Conservation (phyloP, 2,797 vertebrate genomes). For the Poecilia wingei region DNA sequence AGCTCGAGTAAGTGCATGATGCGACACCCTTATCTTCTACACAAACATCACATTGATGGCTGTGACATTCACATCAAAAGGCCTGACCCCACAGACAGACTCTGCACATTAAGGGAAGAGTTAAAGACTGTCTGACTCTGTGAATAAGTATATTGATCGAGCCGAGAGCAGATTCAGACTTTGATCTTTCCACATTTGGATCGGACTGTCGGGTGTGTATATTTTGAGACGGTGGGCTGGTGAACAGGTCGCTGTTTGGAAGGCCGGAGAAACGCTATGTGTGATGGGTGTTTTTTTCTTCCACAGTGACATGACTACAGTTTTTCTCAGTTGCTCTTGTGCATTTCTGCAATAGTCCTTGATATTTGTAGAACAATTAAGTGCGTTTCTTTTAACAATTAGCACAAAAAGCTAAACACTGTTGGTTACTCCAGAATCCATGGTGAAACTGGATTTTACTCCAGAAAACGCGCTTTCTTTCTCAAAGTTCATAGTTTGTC, state of each 20-base stretch:
- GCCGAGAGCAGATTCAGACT: conserved; percentile 53
- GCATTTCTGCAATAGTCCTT: no score
- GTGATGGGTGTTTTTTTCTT: conserved; percentile 14
- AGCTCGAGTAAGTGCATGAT: conserved; percentile 41
- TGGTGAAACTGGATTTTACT: no score
- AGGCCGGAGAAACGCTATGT: conserved; percentile 5
- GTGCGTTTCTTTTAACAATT: no score
- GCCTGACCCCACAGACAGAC: conserved; percentile 36
- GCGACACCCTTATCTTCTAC: conserved; percentile 24
- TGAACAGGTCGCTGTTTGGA: not conserved
- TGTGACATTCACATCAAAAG: conserved; percentile 46
- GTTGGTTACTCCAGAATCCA: no score
- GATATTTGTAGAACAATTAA: no score
- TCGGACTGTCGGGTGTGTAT: not conserved
- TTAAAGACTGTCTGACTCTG: conserved; percentile 44
- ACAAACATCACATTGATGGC: conserved; percentile 57
- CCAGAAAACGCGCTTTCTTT: no score
- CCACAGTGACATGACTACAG: not conserved
- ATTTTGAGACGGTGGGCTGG: not conserved
- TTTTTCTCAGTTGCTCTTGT: no score
- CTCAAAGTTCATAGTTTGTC: no score
- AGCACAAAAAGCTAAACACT: no score
- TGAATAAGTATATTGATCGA: conserved; percentile 66
- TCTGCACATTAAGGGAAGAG: conserved; percentile 47
- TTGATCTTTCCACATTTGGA: conserved; percentile 68